phyloP scores from a whole-genome alignment of 2,113 vertebrate genomes.

The Syngnathoides biaculeatus region DNA sequence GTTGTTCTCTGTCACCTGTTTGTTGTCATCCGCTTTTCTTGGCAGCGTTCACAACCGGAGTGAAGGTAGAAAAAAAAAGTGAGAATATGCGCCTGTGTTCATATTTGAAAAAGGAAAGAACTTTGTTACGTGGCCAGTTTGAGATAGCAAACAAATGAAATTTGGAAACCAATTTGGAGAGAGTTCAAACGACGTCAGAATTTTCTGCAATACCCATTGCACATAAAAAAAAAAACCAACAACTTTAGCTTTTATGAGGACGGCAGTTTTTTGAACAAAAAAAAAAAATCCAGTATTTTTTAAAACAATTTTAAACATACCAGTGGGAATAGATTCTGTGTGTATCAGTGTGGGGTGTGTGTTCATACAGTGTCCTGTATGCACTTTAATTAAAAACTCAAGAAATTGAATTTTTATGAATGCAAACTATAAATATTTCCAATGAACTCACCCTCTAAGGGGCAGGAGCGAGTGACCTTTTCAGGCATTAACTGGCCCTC shows the following conservation, averaged over 20 bases:
- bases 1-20: not conserved
- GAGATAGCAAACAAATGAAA: conserved; percentile 49
- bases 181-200: conserved; percentile 36
- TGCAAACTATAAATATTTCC: not conserved
- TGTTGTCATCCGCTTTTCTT: conserved; percentile 46
- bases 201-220: conserved; percentile 48
- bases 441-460: conserved; percentile 85
- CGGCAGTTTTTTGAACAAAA: no score
- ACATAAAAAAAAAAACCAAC: conserved; percentile 24
- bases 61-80: conserved; percentile 30
- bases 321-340: conserved; percentile 8
- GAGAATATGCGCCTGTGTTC: conserved; percentile 1
- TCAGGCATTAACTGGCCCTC: conserved; percentile 90
- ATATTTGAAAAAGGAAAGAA: conserved; percentile 17
- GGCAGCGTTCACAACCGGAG: conserved; percentile 39
- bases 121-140: conserved; percentile 38
- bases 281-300: conserved; percentile 28
- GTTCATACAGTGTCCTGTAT: not conserved
- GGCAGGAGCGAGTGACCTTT: conserved; percentile 87
- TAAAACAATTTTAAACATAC: conserved; percentile 11
- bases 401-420: not conserved
- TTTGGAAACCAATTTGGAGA: conserved; percentile 49
- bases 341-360: not conserved
- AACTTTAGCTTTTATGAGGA: conserved; percentile 21
- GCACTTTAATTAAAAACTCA: not conserved